Evolutionary conservation across 2,797 vertebrate species (phyloP).

Genomic region (Sebastes reedi): DNA sequence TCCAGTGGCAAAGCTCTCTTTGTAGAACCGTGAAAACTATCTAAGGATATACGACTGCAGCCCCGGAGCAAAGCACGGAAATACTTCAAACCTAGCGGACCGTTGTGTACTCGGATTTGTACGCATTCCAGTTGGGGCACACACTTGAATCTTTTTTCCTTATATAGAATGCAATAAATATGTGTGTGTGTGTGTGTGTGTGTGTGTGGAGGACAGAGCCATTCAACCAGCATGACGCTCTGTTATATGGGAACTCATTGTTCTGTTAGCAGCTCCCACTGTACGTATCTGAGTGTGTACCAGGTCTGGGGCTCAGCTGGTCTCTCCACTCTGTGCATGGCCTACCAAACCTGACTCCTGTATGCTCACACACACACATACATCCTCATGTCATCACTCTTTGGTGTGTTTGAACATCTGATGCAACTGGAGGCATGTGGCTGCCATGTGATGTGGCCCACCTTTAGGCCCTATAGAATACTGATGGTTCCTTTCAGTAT

Average conservation of each 20-base stretch:
- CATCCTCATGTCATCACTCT: neutral
- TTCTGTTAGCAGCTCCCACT: neutral
- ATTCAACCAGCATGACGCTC: neutral
- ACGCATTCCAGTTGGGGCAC: constrained; percentile 10
- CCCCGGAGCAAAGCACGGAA: neutral
- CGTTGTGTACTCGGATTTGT: neutral
- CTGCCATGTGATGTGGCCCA: neutral
- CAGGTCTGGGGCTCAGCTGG: constrained; percentile 27
- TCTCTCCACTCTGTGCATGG: neutral
- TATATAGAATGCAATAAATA: neutral
- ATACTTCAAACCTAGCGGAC: neutral
- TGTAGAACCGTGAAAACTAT: constrained; percentile 22
- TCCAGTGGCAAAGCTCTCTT: constrained; percentile 33
- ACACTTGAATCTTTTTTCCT: neutral
- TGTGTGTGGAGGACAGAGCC: neutral
- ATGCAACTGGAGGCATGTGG: constrained; percentile 15
- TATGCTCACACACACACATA: neutral
- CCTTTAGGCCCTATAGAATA: constrained; percentile 11
- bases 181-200: neutral
- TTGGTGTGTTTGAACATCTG: neutral
- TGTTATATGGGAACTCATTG: neutral
- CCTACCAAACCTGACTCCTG: neutral
- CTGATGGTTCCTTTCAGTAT: neutral
- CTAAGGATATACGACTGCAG: constrained; percentile 2
- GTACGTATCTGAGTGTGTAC: neutral